These are phyloP conservation scores for Aphelenchoides avenae DNA, from an alignment of 1,140 invertebrate genomes.

Conservation along the genomic window DNA sequence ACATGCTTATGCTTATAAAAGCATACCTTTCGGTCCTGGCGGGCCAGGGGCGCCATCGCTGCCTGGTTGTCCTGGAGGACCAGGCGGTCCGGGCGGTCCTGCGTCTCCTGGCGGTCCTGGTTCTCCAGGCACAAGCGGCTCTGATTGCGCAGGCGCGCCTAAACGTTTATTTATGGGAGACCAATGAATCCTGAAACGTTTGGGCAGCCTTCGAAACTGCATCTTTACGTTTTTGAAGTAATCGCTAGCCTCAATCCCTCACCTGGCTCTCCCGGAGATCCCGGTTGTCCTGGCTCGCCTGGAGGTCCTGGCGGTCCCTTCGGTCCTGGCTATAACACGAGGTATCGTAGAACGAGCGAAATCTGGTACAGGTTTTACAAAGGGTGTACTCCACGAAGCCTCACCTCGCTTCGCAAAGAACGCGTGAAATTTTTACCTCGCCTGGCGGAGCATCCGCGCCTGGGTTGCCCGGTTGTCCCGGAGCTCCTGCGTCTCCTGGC, in stretches of 20 bases:
- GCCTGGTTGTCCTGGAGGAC: constrained; percentile 33
- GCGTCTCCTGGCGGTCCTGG: constrained; percentile 31
- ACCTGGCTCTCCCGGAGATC: constrained; percentile 33
- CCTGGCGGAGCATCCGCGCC: constrained; percentile 26
- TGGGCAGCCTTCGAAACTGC: too few relatives aligned
- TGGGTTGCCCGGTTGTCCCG: constrained; percentile 22
- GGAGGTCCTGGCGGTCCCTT: constrained; percentile 34
- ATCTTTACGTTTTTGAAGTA: too few relatives aligned
- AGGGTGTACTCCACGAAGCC: too few relatives aligned
- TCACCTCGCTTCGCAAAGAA: too few relatives aligned
- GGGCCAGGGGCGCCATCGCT: constrained; percentile 26
- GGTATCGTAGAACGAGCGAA: too few relatives aligned
- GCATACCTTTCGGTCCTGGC: constrained; percentile 35
- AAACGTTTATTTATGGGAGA: too few relatives aligned
- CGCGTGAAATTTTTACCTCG: too few relatives aligned
- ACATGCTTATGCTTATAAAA: too few relatives aligned
- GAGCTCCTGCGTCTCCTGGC: constrained; percentile 20
- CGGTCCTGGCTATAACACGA: constrained; percentile 23
- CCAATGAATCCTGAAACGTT: too few relatives aligned
- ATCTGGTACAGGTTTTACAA: constrained; percentile 26
- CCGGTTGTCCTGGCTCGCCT: constrained; percentile 33
- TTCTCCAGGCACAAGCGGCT: constrained; percentile 24
- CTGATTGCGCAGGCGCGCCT: constrained; percentile 44
- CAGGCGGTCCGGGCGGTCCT: constrained; percentile 19
- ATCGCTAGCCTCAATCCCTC: too few relatives aligned